Evolutionary conservation across 53 echinoderm and acorn worm genomes (phyloP).

Genomic region (Luidia sarsii): DNA sequence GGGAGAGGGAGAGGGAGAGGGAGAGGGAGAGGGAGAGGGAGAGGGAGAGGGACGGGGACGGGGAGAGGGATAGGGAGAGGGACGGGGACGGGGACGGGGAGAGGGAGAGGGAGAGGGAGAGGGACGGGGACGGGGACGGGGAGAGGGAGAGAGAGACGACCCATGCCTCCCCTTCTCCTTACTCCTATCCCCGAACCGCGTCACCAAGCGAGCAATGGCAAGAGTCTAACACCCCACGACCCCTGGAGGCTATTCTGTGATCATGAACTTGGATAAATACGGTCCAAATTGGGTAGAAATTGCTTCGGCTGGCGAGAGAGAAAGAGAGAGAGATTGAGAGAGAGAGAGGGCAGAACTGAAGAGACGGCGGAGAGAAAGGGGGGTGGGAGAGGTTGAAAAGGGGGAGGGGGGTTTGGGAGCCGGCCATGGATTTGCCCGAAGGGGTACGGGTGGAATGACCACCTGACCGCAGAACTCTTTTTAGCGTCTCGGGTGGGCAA

Average conservation of each 20-base stretch:
- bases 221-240: neutral
- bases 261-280: constrained; percentile 58
- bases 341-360: too few species aligned
- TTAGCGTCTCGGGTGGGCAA: neutral
- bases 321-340: too few species aligned
- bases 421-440: neutral
- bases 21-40: too few species aligned
- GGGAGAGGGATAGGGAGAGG: too few species aligned
- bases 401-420: too few species aligned
- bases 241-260: constrained; percentile 35
- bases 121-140: too few species aligned
- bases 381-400: too few species aligned
- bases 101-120: too few species aligned
- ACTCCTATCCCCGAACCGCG: constrained; percentile 3
- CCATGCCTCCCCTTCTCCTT: neutral
- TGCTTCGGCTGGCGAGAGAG: constrained; percentile 12
- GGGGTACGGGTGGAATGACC: constrained; percentile 39
- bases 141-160: neutral
- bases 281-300: constrained; percentile 56
- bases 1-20: too few species aligned
- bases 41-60: too few species aligned
- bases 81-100: too few species aligned
- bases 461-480: constrained; percentile 15
- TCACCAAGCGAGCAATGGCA: neutral
- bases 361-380: neutral